Evolutionary conservation across 2,113 vertebrate genomes (phyloP), one percentile per base, ranked within the genome.

Genomic region (Pseudolaguvia tuberculata): DNA sequence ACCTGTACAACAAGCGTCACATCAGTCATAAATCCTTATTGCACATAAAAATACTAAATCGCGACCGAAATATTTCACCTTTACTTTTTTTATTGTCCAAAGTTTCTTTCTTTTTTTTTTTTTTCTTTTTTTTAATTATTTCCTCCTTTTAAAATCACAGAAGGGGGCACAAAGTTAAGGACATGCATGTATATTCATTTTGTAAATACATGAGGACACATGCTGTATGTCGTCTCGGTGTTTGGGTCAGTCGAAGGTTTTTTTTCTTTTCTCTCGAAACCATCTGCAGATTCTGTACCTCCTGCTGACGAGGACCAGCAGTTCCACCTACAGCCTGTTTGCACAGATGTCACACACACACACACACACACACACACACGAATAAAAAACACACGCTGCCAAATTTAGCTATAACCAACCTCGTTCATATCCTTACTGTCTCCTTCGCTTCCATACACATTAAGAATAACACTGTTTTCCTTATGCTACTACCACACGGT

Each of bases 321-420:
- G 73, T 80, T 78, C 81, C 81, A 81, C 77, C 81, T 80, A 75
- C 79, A 74, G 77, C 53, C 70, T 72, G 55, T 80, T 82, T 66
- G 75, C 67, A 68, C 82, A 85, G 80, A 81, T 76, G 75, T 76
- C 80, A 56, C 56, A 56, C 56, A 72, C 50, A 20, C 31, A 61
- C 14, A 35, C 35, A 52, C 42, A 48, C 23, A 23, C 51, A 59
- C 45, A 35, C 31, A 35, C 31, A 35, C 31, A 35, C 6, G 6
- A 35, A n/a, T n/a, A 35, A 75, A 42, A 47, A n/a, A 52, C 56
- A 55, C 56, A 56, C 23, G 13, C 3, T 21, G 52, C 42, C n/a
- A 68, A 18, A 50, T 25, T 27, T 31, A 47, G 42, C 51, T 65
- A 12, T 55, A 18, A 17, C 29, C 48, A 62, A 25, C 47, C 74